Percentiles rank a stretch among this genome's conserved stretches.
These are phyloP conservation scores for Dicycla oo DNA, from an alignment of 2,888 invertebrate genomes.

Conservation along the genomic window DNA sequence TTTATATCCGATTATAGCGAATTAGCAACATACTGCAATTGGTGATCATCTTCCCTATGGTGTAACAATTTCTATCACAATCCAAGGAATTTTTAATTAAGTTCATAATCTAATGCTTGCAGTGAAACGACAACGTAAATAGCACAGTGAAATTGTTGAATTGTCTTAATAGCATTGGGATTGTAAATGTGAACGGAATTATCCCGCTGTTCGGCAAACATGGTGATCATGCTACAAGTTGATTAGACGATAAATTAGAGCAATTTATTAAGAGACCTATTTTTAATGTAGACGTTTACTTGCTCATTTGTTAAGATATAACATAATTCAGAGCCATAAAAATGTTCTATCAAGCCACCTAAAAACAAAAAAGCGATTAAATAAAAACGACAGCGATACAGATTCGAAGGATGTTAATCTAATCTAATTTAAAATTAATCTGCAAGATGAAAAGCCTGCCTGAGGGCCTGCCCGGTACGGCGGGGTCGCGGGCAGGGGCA, in stretches of 20 bases:
- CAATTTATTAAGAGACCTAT: neutral
- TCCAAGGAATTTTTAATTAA: neutral
- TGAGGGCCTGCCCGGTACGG: conserved; percentile 65
- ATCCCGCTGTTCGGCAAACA: neutral
- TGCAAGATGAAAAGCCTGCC: conserved; percentile 80
- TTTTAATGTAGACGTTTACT: neutral
- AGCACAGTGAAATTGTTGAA: no score
- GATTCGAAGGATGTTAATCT: conserved; percentile 81
- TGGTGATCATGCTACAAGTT: neutral
- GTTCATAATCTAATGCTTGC: no score
- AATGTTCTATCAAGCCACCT: conserved; percentile 30
- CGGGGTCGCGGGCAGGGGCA: conserved; percentile 38
- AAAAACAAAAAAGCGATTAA: conserved; percentile 70
- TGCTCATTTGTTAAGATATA: conserved; percentile 6
- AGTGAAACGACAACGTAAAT: no score
- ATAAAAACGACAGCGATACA: conserved; percentile 78
- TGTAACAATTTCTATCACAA: neutral
- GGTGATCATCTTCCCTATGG: neutral
- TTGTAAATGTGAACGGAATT: no score
- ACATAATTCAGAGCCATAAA: conserved; percentile 9
- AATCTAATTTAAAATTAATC: conserved; percentile 87
- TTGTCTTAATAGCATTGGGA: no score
- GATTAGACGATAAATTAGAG: neutral
- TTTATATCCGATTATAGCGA: neutral
- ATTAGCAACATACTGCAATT: neutral